A percentile compares a stretch with the other conserved stretches of the same genome.
These are phyloP conservation scores for Acanthiza pusilla DNA, from an alignment of 2,797 vertebrate genomes.

Conservation along the genomic window DNA sequence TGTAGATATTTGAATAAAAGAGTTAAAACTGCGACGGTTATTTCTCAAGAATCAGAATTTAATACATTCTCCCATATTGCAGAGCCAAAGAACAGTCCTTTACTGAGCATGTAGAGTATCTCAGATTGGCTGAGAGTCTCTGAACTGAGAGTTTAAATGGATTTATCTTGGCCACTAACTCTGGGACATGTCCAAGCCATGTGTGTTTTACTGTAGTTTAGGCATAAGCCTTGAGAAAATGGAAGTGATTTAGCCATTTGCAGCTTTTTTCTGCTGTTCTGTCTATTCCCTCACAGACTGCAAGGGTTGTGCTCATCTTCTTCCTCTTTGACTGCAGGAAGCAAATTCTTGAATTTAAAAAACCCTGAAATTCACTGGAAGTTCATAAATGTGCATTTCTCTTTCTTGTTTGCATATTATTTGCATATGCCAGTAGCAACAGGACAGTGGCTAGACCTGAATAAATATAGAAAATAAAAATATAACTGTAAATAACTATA, in stretches of 20 bases:
- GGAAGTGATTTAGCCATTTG: background rate
- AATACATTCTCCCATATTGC: background rate
- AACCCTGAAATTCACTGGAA: background rate
- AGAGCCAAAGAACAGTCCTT: background rate
- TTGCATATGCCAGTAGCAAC: fast-evolving
- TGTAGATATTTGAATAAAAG: background rate
- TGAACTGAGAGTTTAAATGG: background rate
- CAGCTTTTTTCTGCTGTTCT: background rate
- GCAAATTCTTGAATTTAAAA: background rate
- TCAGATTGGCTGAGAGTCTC: background rate
- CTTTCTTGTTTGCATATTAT: background rate
- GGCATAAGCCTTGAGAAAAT: background rate
- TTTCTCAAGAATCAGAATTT: background rate
- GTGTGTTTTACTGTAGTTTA: background rate
- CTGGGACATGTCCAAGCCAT: background rate
- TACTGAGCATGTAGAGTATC: background rate
- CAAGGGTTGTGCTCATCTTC: background rate
- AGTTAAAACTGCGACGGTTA: background rate
- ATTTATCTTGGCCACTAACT: background rate
- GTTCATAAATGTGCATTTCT: background rate
- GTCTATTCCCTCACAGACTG: background rate
- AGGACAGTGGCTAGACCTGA: no score
- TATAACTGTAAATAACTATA: no score
- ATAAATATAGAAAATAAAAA: background rate
- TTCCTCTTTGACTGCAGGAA: background rate